Evolutionary conservation across 2,888 invertebrate genomes (phyloP).

Genomic region (Dusona sp.): DNA sequence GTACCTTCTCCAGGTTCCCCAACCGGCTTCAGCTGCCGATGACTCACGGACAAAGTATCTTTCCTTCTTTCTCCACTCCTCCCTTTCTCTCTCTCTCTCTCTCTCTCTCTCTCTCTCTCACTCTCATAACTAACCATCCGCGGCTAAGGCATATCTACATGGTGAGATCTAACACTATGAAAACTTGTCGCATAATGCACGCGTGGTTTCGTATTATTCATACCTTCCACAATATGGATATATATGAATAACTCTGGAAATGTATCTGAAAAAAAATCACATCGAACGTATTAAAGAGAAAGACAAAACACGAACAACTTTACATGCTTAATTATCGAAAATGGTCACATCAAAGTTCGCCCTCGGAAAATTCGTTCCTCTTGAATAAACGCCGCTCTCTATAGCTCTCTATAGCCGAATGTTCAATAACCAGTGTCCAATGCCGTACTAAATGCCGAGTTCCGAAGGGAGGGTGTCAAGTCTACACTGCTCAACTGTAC

Average conservation of each 20-base stretch:
- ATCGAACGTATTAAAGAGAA: neutral
- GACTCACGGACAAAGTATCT: slow-evolving; percentile 63
- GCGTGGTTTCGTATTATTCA: slow-evolving; percentile 50
- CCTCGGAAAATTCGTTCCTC: no score
- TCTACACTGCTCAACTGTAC: no score
- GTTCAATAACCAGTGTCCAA: no score
- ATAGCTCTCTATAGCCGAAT: no score
- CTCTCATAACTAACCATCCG: slow-evolving; percentile 37
- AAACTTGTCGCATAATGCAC: slow-evolving; percentile 31
- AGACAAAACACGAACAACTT: neutral
- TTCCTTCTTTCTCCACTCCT: slow-evolving; percentile 10
- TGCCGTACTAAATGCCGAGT: no score
- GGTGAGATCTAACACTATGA: slow-evolving; percentile 26
- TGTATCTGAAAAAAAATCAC: neutral
- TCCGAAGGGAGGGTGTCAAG: no score
- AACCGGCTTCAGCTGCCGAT: slow-evolving; percentile 57
- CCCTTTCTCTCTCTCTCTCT: neutral
- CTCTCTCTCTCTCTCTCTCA: neutral
- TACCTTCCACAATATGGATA: slow-evolving; percentile 20
- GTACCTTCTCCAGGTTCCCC: slow-evolving; percentile 59
- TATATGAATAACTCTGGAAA: neutral
- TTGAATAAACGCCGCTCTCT: no score
- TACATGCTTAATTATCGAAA: no score
- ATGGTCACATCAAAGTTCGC: no score
- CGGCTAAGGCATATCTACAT: slow-evolving; percentile 35